A percentile compares a stretch with the other conserved stretches of the same genome.
phyloP scores from a whole-genome alignment of 2,113 vertebrate species.

The Girardinichthys multiradiatus region DNA sequence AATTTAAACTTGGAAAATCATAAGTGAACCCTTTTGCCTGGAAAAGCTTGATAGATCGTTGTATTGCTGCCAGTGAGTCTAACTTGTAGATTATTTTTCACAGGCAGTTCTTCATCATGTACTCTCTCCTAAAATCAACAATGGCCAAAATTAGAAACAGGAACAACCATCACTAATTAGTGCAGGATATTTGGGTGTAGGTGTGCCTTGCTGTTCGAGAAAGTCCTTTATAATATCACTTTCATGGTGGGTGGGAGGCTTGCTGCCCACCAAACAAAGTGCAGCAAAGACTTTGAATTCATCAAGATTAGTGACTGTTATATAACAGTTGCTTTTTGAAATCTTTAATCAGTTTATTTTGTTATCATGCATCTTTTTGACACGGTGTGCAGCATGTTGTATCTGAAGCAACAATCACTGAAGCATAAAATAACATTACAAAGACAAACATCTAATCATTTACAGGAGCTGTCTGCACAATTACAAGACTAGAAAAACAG shows the following conservation, averaged over 20 bases:
- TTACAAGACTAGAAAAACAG: slow-evolving; percentile 30
- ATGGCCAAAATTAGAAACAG: background rate
- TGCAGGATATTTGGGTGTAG: background rate
- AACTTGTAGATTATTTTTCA: background rate
- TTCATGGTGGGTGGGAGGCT: background rate
- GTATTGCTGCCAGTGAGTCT: background rate
- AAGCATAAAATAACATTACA: slow-evolving; percentile 4
- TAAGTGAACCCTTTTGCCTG: too few species aligned
- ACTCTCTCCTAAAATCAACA: background rate
- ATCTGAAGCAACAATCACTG: background rate
- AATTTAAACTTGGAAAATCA: background rate
- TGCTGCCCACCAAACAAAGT: background rate
- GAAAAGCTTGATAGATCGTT: too few species aligned
- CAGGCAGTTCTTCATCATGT: background rate
- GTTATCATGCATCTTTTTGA: background rate
- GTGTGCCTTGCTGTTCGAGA: background rate
- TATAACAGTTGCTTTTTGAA: too few species aligned
- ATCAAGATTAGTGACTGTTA: background rate
- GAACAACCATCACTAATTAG: background rate
- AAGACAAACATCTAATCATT: background rate
- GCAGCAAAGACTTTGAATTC: background rate
- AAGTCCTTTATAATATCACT: background rate
- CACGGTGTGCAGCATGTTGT: background rate
- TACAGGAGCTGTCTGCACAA: background rate
- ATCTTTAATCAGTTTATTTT: background rate